Base-by-base conservation (phyloP, 1,140 invertebrate genomes). In the Octopus sinensis region DNA sequence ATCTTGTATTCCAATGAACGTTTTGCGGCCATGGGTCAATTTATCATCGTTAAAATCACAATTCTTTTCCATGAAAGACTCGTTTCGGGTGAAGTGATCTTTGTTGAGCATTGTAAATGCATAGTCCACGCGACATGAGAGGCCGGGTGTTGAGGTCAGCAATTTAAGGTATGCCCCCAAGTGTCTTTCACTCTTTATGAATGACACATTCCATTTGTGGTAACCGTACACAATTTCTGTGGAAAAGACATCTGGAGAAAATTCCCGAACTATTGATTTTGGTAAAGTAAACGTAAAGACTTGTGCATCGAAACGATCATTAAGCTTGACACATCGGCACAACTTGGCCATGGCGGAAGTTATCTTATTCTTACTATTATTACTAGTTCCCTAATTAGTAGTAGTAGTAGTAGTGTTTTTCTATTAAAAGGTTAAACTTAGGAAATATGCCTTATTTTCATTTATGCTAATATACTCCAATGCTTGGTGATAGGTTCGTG, bases 191-290 rank as follows among this genome's bases (percentile, higher is more conserved):
- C 93, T 94, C 30, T 95, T 92, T 0, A 94, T 94, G 89, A 96
- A 96, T 4, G 95, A 95, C 79, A 96, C 94, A n/a, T 94, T 95
- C 95, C 95, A 97, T 91, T 93, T 92, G 86, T 96, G 95, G 88
- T 95, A 95, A 9, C 95, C 95, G 90, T 95, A 96, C 53, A 93
- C 93, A 89, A 96, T 95, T 88, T 96, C 95, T 90, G 95, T 95
- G 83, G 94, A 95, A 56, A 95, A 86, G 7, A 86, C 81, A 62
- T 88, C 87, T n/a, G 85, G 88, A 43, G 86, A 84, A 73, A 85
- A 86, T 76, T 88, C 88, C 56, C 84, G 79, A 4, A 86, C 76
- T 5, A 89, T 82, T 7, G 84, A 85, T 17, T 84, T 84, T 13
- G 89, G 89, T 54, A 90, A 78, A 12, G 87, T 81, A 82, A 91